Evolutionary conservation across 2,888 invertebrate genomes (phyloP).

Genomic region (Drosophila kambysellisi): DNA sequence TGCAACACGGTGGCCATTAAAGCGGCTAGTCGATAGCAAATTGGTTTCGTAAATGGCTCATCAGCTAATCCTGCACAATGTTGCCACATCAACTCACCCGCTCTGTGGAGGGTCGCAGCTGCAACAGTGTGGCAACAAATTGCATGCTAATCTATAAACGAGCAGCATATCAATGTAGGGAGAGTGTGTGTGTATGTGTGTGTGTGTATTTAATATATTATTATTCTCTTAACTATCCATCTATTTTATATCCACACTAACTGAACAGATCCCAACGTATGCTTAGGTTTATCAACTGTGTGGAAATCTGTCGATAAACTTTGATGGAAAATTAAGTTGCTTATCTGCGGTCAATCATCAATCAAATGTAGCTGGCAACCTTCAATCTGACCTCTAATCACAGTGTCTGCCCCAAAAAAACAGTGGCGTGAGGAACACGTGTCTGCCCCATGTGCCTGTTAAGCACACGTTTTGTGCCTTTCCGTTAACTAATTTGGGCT

Average conservation of each 20-base stretch:
- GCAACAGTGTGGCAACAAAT: conserved; percentile 3
- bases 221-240: neutral
- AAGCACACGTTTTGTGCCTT: conserved; percentile 57
- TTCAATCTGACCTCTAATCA: neutral
- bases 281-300: neutral
- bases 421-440: conserved; percentile 45
- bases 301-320: conserved; percentile 17
- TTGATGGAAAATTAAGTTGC: conserved; percentile 9
- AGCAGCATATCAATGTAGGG: neutral
- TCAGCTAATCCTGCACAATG: conserved; percentile 57
- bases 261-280: neutral
- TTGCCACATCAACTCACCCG: conserved; percentile 21
- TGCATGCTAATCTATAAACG: conserved; percentile 6
- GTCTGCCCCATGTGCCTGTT: conserved; percentile 49
- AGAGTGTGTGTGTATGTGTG: neutral
- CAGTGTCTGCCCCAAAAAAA: neutral
- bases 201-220: neutral
- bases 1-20: conserved; percentile 44
- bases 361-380: conserved; percentile 6
- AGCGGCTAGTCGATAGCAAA: conserved; percentile 36
- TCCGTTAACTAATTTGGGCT: conserved; percentile 14
- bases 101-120: conserved; percentile 15
- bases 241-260: neutral
- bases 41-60: conserved; percentile 55
- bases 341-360: conserved; percentile 20